Evolutionary conservation across 2,113 vertebrate genomes (phyloP), one percentile per base, ranked within the genome.

Genomic region (Raja brachyura): DNA sequence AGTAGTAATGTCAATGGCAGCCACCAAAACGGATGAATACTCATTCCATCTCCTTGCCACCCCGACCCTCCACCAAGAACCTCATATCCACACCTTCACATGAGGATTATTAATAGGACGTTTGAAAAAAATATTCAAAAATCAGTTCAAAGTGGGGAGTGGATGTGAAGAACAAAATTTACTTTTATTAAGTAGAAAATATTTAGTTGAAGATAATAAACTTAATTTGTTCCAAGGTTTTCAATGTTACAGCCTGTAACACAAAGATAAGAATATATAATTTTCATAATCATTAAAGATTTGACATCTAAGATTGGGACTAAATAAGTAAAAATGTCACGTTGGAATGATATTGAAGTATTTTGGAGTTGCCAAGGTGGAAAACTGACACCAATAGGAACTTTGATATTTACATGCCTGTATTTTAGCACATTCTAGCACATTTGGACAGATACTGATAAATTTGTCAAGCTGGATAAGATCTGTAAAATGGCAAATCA

Each of bases 161-260:
- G 48, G 25, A 68, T 4, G 28, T 66, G n/a, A 90, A 66, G 88
- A 25, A 70, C 31, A 48, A 33, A 92, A 54, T 73, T 73, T 22
- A 48, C 66, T 48, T 48, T 70, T 48, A 70, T 90, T 73, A 73
- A 48, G 10, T 54, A 73, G 68, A 48, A 48, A 13, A 48, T 70
- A 73, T 54, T 92, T 73, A 48, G 33, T 22, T 66, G 28, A n/a
- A 66, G 5, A 66, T 68, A 88, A 61, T 22, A 90, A 68, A 9
- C 14, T 90, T 90, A 16, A 90, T 68, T 70, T 66, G 63, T 33
- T 90, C 63, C 14, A 39, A 90, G 68, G 13, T 90, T 90, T 92
- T 73, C 33, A 73, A 48, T 20, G 22, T 73, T 25, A 92, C 83
- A 86, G 28, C 59, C 83, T 63, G 83, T 63, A 86, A 6, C 28